Conservation (phyloP, 2,113 vertebrate species). For the Labeo catla region DNA sequence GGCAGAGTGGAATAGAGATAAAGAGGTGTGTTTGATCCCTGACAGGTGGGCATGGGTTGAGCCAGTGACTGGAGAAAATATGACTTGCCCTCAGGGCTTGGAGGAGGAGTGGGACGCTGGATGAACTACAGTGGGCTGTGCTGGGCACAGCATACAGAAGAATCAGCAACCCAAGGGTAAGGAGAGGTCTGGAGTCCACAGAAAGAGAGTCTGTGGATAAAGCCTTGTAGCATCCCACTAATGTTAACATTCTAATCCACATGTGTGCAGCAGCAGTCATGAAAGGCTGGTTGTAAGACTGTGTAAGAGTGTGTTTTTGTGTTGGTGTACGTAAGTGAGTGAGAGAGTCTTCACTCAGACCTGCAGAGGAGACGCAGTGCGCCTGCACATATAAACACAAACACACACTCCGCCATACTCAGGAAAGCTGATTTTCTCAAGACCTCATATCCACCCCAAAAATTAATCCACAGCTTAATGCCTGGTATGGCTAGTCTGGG, state of each 20-base stretch:
- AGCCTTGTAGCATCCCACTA: slow-evolving; percentile 1
- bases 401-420: slow-evolving; percentile 19
- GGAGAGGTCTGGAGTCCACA: not conserved
- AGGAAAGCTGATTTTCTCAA: slow-evolving; percentile 38
- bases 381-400: slow-evolving; percentile 25
- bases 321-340: not conserved
- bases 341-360: slow-evolving; percentile 3
- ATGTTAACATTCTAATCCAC: slow-evolving; percentile 26
- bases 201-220: slow-evolving; percentile 6
- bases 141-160: not conserved
- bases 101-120: not conserved
- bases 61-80: slow-evolving; percentile 32
- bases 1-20: not conserved
- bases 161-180: not conserved
- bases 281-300: slow-evolving; percentile 13
- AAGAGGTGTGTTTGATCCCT: slow-evolving; percentile 12
- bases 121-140: not conserved
- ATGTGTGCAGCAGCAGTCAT: slow-evolving; percentile 12
- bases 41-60: slow-evolving; percentile 9
- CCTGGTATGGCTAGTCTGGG: slow-evolving; percentile 39
- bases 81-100: slow-evolving; percentile 33
- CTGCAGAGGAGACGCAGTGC: slow-evolving; percentile 2
- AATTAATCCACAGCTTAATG: slow-evolving; percentile 47
- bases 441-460: slow-evolving; percentile 27
- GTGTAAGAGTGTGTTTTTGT: not conserved